Evolutionary conservation across 2,888 invertebrate species (phyloP), one percentile per base, ranked within the genome.

Genomic region (Lissocephala sabroskyi): DNA sequence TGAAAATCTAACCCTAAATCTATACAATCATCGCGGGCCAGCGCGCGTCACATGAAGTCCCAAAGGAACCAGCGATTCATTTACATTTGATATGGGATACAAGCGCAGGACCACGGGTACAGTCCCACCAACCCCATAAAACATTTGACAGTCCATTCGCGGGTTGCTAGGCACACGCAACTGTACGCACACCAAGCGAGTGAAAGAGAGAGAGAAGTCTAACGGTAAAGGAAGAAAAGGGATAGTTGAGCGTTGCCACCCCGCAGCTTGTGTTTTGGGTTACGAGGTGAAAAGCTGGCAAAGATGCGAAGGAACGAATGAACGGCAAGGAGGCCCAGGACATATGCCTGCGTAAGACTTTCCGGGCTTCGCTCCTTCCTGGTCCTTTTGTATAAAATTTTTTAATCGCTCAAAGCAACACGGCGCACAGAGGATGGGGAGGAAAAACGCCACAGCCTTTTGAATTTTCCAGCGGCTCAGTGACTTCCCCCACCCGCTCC

Each of bases 341-440:
- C n/a, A n/a, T n/a, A n/a, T n/a, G n/a, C n/a, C n/a, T n/a, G n/a
- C n/a, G n/a, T n/a, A n/a, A n/a, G 3, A 41, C 9, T 11, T 3
- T 3, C 2, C n/a, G 35, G 18, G n/a, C 5, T 36, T 14, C 10
- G 4, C 29, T 40, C 41, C 30, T 35, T 45, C 45, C 52, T 62
- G 64, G 64, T 47, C 60, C 39, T 26, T 43, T 30, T 43, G 33
- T 43, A 10, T 30, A 35, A 40, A 29, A 62, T 49, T 62, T 77
- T 78, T 79, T 78, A 79, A 79, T 77, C 77, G 77, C 79, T 79
- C 62, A 59, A 43, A 62, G 62, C 66, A 75, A n/a, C n/a, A n/a
- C n/a, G n/a, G n/a, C n/a, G n/a, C n/a, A n/a, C n/a, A n/a, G n/a
- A n/a, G n/a, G n/a, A n/a, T n/a, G n/a, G n/a, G n/a, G n/a, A n/a